Percentiles rank a stretch among this genome's conserved stretches.
Conservation (phyloP, 2,113 vertebrate species). For the Neotoma lepida region DNA sequence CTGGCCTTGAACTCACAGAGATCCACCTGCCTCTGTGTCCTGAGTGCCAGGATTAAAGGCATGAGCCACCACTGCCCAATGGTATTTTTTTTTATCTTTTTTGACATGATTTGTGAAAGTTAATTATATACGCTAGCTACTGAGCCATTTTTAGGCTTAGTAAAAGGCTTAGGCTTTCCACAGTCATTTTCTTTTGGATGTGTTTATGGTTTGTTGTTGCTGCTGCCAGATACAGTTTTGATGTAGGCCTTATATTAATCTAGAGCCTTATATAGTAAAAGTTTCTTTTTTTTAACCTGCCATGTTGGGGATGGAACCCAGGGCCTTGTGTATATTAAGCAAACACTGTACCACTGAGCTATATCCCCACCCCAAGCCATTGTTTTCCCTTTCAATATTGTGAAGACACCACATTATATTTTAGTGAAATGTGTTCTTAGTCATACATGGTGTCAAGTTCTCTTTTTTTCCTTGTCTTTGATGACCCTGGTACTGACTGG, state of each 20-base stretch:
- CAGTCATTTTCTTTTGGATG: background rate
- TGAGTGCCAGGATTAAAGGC: background rate
- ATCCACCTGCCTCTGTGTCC: background rate
- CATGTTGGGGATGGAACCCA: background rate
- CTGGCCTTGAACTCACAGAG: background rate
- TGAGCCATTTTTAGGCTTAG: background rate
- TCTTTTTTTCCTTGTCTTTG: background rate
- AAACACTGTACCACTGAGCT: background rate
- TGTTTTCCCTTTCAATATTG: background rate
- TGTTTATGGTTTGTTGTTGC: background rate
- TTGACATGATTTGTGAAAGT: background rate
- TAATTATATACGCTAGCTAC: background rate
- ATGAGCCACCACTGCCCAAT: background rate
- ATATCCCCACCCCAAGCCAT: background rate
- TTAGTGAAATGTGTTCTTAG: background rate
- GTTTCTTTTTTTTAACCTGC: background rate
- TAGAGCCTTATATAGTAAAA: background rate
- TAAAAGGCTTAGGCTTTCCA: background rate
- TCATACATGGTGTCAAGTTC: background rate
- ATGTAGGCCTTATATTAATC: background rate
- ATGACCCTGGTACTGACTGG: background rate
- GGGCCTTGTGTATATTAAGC: background rate
- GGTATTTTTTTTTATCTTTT: background rate
- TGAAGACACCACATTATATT: background rate
- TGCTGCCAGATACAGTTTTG: slow-evolving; percentile 33